Percentiles rank a stretch among this genome's conserved stretches.
phyloP scores from a whole-genome alignment of 1,140 invertebrate genomes.

The Glossosoma conforme region DNA sequence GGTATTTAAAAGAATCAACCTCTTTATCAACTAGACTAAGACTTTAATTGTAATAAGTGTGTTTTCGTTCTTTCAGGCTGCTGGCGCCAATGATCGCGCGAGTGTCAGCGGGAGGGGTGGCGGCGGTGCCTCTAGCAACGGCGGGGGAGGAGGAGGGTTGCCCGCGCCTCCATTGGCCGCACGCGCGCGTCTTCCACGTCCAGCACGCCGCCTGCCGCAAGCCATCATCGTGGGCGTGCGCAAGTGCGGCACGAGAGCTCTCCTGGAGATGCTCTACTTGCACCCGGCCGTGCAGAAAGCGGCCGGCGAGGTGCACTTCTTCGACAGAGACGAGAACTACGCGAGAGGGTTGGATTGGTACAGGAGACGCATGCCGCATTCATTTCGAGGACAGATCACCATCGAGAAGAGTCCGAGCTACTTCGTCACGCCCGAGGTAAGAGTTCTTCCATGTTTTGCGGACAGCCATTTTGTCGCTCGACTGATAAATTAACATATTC shows the following conservation, averaged over 20 bases:
- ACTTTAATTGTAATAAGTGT: no score
- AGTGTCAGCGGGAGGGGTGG: conserved; percentile 1
- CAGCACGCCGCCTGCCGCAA: conserved; percentile 55
- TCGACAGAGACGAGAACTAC: conserved; percentile 89
- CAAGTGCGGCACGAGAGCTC: conserved; percentile 88
- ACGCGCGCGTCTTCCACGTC: conserved; percentile 15
- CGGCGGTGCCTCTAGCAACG: conserved; percentile 5
- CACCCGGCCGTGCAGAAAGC: conserved; percentile 91
- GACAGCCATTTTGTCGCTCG: no score
- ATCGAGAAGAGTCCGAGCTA: conserved; percentile 98
- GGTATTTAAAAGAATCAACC: no score
- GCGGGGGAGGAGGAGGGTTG: conserved; percentile 29
- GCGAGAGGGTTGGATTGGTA: conserved; percentile 90
- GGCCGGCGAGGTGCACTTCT: conserved; percentile 90
- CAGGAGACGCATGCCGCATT: conserved; percentile 85
- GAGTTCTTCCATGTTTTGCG: conserved; percentile 21
- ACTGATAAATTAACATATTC: no score
- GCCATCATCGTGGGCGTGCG: conserved; percentile 91
- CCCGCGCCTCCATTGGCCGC: conserved; percentile 34
- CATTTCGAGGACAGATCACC: conserved; percentile 83
- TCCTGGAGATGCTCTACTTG: conserved; percentile 91
- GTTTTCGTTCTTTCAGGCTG: conserved; percentile 19
- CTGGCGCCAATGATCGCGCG: no score
- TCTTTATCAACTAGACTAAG: no score
- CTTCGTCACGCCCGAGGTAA: conserved; percentile 92